Conservation (phyloP, 30 jellyfish, hydroid and myxozoan species). For the Calvadosia cruxmelitensis region DNA sequence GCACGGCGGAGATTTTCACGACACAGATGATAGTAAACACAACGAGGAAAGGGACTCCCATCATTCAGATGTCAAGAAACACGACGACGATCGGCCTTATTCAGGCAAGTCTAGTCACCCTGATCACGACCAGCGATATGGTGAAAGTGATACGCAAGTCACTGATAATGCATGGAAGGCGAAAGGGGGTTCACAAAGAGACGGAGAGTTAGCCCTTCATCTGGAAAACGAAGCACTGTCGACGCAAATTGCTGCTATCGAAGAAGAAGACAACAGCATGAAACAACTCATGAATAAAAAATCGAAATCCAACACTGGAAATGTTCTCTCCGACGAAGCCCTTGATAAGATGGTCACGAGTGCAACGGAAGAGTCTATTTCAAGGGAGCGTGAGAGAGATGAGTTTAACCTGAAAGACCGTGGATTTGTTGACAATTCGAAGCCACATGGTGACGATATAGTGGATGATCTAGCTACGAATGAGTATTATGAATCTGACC, state of each 20-base stretch:
- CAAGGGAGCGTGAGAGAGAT: background rate
- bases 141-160: background rate
- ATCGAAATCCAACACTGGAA: background rate
- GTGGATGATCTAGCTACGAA: background rate
- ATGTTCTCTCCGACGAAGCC: background rate
- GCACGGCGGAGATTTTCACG: too few species aligned
- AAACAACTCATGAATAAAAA: slow-evolving; percentile 1
- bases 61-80: too few species aligned
- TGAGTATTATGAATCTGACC: background rate
- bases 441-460: background rate
- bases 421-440: background rate
- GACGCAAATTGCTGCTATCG: slow-evolving; percentile 54
- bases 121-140: background rate
- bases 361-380: background rate
- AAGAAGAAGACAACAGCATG: slow-evolving; percentile 57
- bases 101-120: background rate
- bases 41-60: too few species aligned
- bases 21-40: too few species aligned
- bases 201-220: slow-evolving; percentile 47
- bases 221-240: slow-evolving; percentile 57
- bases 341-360: background rate
- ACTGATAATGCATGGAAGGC: background rate
- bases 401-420: background rate
- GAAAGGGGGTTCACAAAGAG: background rate
- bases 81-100: too few species aligned